phyloP scores from a whole-genome alignment of 2,113 vertebrate species.

The Lagenorhynchus albirostris region DNA sequence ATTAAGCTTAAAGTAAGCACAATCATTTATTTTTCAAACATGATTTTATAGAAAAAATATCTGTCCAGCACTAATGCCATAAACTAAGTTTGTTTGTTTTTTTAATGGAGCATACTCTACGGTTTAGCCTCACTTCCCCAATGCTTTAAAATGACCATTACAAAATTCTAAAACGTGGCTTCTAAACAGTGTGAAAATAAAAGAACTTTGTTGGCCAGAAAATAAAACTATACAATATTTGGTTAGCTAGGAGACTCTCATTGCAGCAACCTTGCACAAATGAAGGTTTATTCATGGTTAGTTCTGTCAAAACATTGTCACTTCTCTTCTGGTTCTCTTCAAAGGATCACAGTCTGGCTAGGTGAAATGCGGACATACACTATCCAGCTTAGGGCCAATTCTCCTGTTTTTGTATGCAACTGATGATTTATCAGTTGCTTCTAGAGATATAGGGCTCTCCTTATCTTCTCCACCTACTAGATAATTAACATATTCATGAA shows the following conservation, averaged over 20 bases:
- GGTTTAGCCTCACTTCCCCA: neutral
- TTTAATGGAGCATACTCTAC: neutral
- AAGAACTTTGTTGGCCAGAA: neutral
- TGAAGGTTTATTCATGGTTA: neutral
- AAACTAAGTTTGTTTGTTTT: neutral
- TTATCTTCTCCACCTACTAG: constrained; percentile 83
- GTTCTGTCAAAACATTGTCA: constrained; percentile 24
- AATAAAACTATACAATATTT: neutral
- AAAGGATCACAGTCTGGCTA: constrained; percentile 28
- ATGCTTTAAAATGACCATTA: constrained; percentile 2
- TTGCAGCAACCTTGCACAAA: neutral
- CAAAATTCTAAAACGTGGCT: neutral
- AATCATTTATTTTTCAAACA: constrained; percentile 18
- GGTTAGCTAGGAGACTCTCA: neutral
- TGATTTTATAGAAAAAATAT: neutral
- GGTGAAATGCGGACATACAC: neutral
- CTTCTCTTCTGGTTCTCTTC: constrained; percentile 40
- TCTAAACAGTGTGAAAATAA: neutral
- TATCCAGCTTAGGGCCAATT: constrained; percentile 2
- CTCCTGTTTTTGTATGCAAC: constrained; percentile 74
- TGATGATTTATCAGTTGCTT: constrained; percentile 73
- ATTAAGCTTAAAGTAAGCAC: neutral
- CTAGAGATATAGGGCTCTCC: constrained; percentile 63
- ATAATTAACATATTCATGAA: constrained; percentile 90
- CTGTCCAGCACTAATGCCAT: neutral